phyloP scores from a whole-genome alignment of 2,113 vertebrate species.

The Poeciliopsis turrubarensis region DNA sequence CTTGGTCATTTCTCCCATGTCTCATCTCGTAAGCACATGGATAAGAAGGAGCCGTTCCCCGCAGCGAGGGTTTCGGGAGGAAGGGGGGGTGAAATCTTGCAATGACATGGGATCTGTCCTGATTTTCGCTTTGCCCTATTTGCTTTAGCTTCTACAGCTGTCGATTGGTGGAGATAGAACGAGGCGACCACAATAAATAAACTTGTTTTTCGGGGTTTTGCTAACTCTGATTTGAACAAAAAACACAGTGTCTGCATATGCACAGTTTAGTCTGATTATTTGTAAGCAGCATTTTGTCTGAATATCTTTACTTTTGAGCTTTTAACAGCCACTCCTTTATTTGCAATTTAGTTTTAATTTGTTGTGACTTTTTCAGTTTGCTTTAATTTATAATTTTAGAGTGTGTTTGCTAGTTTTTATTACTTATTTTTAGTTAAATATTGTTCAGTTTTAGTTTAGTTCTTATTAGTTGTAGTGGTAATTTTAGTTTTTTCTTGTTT shows the following conservation, averaged over 20 bases:
- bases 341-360: no score
- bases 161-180: conserved; percentile 30
- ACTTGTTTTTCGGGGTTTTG: neutral
- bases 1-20: conserved; percentile 24
- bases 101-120: conserved; percentile 74
- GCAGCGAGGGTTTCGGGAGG: conserved; percentile 28
- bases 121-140: conserved; percentile 64
- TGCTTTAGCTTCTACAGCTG: conserved; percentile 48
- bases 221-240: conserved; percentile 1
- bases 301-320: no score
- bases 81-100: conserved; percentile 27
- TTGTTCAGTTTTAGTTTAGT: no score
- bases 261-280: neutral
- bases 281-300: no score
- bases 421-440: no score
- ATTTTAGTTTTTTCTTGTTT: no score
- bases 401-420: no score
- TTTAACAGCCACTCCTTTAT: no score
- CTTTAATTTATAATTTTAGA: no score
- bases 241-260: neutral
- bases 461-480: no score
- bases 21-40: conserved; percentile 37
- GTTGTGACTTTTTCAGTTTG: no score
- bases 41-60: conserved; percentile 41
- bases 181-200: conserved; percentile 31